Base-by-base conservation (phyloP, 2,113 vertebrate genomes). In the Epinephelus cyanopodus region DNA sequence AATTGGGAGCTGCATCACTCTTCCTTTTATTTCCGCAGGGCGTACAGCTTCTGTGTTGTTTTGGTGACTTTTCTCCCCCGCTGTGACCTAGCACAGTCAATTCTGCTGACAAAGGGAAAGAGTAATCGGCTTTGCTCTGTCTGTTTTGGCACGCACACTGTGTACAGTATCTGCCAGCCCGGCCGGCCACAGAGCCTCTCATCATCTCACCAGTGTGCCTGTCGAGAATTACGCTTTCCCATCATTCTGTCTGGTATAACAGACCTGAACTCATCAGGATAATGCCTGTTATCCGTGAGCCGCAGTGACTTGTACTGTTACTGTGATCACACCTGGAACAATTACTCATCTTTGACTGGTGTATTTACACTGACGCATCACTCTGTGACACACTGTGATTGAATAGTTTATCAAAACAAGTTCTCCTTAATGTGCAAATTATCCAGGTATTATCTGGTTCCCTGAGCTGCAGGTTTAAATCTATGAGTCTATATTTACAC, bases 401-500 rank as follows among this genome's bases (percentile, higher is more conserved):
- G 14, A 76, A 54, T 23, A 19, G 8, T 29, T 56, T 63, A 54
- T 25, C 2, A 39, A 21, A 4, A 77, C 27, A 19, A 23, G 14
- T 48, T 29, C 45, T 76, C 25, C 18, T 53, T 7, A 65, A 72
- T 72, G 5, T 10, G 57, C 74, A 65, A 29, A 53, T 45, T 48
- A 42, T 65, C 39, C 18, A 1, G 23, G 47, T 3, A 48, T 82
- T 77, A 82, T 86, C 74, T 80, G 15, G n/a, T 63, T 79, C n/a
- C 39, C 67, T 61, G 62, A 73, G 70, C 62, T 65, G 69, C 57
- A 63, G 58, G 42, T 84, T 80, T 69, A 82, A 83, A 86, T 77
- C 82, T 66, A 60, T 42, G 19, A 77, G 69, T 83, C 86, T 93
- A 86, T 90, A 90, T 89, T 90, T 90, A 90, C 89, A 88, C 70